Evolutionary conservation across 2,797 vertebrate species (phyloP).

Genomic region (Dryobates pubescens): DNA sequence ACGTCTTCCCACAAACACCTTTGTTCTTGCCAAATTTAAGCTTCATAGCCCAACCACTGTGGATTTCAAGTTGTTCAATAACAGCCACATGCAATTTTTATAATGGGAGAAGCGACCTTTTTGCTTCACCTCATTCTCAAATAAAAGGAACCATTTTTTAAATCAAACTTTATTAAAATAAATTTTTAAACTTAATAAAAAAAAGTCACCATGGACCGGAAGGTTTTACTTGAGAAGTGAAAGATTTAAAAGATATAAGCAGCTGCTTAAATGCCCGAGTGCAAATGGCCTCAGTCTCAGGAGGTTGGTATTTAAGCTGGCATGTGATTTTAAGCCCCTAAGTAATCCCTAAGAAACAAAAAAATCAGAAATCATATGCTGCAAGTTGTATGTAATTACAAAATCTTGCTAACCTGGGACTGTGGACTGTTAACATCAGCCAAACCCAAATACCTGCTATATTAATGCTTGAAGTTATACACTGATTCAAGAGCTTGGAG

Average conservation of each 20-base stretch:
- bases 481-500: background rate
- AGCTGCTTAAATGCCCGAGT: background rate
- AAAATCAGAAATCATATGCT: background rate
- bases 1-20: conserved; percentile 7
- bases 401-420: background rate
- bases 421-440: background rate
- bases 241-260: conserved; percentile 19
- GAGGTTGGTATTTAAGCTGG: conserved; percentile 27
- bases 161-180: background rate
- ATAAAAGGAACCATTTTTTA: background rate
- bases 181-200: background rate
- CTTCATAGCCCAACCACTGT: background rate
- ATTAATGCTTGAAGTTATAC: background rate
- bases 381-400: background rate
- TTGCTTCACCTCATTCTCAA: conserved; percentile 18
- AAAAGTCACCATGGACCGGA: background rate
- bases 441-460: background rate
- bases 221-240: conserved; percentile 8
- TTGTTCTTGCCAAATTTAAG: conserved; percentile 7
- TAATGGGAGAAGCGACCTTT: conserved; percentile 1
- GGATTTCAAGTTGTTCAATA: background rate
- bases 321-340: conserved; percentile 30
- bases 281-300: background rate
- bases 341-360: conserved; percentile 7
- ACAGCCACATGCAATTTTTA: background rate